Evolutionary conservation across 2,797 vertebrate genomes (phyloP), one percentile per base, ranked within the genome.

Genomic region (Podargus strigoides): DNA sequence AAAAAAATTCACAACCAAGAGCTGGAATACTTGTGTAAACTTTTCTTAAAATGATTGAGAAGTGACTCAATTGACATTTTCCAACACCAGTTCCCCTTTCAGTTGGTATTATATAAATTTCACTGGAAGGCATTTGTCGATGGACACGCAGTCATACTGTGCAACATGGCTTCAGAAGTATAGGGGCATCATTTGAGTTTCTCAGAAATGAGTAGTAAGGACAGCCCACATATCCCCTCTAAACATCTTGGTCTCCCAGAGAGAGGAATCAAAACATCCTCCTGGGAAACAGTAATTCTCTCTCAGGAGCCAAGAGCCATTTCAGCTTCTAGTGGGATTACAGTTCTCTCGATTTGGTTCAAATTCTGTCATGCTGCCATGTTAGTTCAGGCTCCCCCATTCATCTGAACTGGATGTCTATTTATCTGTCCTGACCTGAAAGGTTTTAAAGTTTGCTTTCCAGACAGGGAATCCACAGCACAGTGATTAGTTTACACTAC

Each of bases 321-420:
- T 70, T 80, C 47, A 41, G 3, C 14, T 59, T 78, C 66, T 49
- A 32, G 28, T 32, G 15, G 30, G 41, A 58, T 78, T 62, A 22
- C 2, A 30, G 14, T 60, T 81, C 88, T 63, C 69, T 53, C 2
- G 1, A 37, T 59, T 77, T 0, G 0, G 6, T 80, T 89, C 28
- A 59, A 70, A 63, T 41, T 69, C 36, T 27, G 10, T 47, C 42
- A 36, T 6, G 6, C 14, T 85, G 36, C 55, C 64, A 7, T 2
- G 5, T 24, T 37, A 50, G 15, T 39, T 58, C 63, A 81, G 46
- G 17, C 34, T 78, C 23, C 18, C 20, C 12, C 19, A 22, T 21
- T 37, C 41, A 37, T 32, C 64, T 44, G 32, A 41, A 22, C 11
- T 63, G 14, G 3, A 15, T 56, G 6, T 39, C 20, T 85, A 3